Conservation (phyloP, 2,888 invertebrate genomes). For the Diplolepis rosae region DNA sequence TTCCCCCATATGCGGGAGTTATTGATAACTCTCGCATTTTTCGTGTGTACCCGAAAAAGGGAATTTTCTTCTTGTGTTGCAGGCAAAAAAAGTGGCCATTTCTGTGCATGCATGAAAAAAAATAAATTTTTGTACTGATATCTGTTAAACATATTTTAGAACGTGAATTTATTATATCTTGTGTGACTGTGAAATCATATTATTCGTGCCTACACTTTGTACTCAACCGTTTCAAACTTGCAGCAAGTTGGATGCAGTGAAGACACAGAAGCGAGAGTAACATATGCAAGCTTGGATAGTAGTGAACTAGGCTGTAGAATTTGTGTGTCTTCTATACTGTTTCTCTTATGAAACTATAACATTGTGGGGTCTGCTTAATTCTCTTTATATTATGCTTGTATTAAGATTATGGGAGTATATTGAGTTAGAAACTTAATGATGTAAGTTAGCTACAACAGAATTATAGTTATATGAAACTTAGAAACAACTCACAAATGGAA, state of each 20-base stretch:
- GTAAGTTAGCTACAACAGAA: conserved; percentile 1
- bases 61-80: no score
- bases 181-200: not conserved
- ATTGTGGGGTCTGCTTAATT: not conserved
- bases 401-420: conserved; percentile 7
- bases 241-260: not conserved
- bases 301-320: not conserved
- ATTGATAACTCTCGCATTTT: no score
- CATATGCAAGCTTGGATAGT: not conserved
- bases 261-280: not conserved
- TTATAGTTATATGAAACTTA: conserved; percentile 3
- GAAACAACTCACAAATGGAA: not conserved
- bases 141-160: no score
- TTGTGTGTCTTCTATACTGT: not conserved
- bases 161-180: not conserved
- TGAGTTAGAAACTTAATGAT: not conserved
- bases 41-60: no score
- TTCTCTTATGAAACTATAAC: conserved; percentile 16
- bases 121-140: no score
- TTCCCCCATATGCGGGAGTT: no score
- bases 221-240: conserved; percentile 14
- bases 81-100: no score
- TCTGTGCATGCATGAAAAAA: no score
- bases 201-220: not conserved
- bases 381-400: not conserved